Evolutionary conservation across 2,113 vertebrate species (phyloP), one percentile per base, ranked within the genome.

Genomic region (Porphyrio hochstetteri): DNA sequence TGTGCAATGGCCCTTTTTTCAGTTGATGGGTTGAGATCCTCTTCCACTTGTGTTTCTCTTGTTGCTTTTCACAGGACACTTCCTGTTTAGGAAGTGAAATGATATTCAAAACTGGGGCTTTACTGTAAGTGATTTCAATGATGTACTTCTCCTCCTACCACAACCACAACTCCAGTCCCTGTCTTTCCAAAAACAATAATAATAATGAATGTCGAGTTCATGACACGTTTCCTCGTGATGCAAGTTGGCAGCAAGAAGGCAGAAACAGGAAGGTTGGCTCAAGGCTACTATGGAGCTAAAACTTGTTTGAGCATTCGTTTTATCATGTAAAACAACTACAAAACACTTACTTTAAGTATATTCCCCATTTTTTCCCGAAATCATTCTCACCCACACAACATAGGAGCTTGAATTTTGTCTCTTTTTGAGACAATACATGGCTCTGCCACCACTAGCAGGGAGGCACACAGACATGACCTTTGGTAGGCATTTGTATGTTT

Each of bases 121-220:
- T 96, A 96, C 92, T 89, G 93, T 93, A 97, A 96, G 75, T 89
- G 92, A 96, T 91, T 97, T 94, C 95, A 95, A 3, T 69, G 60
- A 72, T 63, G 65, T 91, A 31, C 61, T 92, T 76, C 81, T 92
- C 55, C 68, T 95, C 67, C 91, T 67, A 89, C 93, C 93, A 93
- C 90, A 96, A 93, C 94, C 93, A 90, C 92, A 88, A 18, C 59
- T 56, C 42, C 1, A 7, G 88, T 86, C 88, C 29, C 92, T 50
- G 38, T 84, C 40, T 79, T 91, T 95, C 88, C 95, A 93, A 95
- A 95, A 93, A 52, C 87, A 95, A 88, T 90, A 91, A 65, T 31
- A 87, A 75, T 25, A 81, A 86, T 36, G 70, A 92, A 91, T 86
- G 61, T 69, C 46, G 91, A 92, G 81, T 91, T 96, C 92, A 59